A percentile compares a stretch with the other conserved stretches of the same genome.
Conservation (phyloP, 2,888 invertebrate species). For the Thereva unica region DNA sequence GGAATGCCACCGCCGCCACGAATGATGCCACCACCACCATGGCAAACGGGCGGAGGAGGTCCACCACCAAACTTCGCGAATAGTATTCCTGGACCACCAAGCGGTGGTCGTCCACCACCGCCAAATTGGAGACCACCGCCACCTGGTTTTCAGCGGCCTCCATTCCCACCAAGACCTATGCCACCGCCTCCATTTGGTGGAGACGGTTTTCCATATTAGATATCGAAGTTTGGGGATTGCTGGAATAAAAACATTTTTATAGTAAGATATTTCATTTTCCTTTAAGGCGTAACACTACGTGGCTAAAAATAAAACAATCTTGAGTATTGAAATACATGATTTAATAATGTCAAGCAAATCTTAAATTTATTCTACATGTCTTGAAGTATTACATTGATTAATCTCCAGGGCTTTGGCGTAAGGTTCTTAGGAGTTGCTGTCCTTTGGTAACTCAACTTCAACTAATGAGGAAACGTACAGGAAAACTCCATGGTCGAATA, state of each 20-base stretch:
- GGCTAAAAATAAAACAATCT: too few relatives aligned
- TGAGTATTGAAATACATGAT: too few relatives aligned
- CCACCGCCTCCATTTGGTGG: slow-evolving; percentile 67
- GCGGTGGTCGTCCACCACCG: slow-evolving; percentile 63
- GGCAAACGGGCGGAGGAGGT: slow-evolving; percentile 52
- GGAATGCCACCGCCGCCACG: slow-evolving; percentile 70
- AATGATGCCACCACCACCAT: slow-evolving; percentile 69
- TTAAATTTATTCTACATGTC: too few relatives aligned
- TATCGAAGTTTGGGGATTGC: not conserved
- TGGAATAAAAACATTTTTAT: not conserved
- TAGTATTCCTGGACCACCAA: slow-evolving; percentile 76
- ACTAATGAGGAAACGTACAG: too few relatives aligned
- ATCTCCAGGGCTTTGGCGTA: too few relatives aligned
- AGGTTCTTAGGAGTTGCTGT: too few relatives aligned
- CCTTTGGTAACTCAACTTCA: too few relatives aligned
- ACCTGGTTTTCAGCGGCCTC: slow-evolving; percentile 64
- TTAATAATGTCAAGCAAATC: too few relatives aligned
- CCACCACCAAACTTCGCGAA: slow-evolving; percentile 70
- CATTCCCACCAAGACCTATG: slow-evolving; percentile 70
- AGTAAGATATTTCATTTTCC: not conserved
- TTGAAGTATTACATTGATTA: too few relatives aligned
- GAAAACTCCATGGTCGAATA: too few relatives aligned
- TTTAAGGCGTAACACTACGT: too few relatives aligned
- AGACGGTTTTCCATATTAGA: slow-evolving; percentile 52
- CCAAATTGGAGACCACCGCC: slow-evolving; percentile 72